Evolutionary conservation across 2,888 invertebrate genomes (phyloP).

Genomic region (Oligia latruncula): DNA sequence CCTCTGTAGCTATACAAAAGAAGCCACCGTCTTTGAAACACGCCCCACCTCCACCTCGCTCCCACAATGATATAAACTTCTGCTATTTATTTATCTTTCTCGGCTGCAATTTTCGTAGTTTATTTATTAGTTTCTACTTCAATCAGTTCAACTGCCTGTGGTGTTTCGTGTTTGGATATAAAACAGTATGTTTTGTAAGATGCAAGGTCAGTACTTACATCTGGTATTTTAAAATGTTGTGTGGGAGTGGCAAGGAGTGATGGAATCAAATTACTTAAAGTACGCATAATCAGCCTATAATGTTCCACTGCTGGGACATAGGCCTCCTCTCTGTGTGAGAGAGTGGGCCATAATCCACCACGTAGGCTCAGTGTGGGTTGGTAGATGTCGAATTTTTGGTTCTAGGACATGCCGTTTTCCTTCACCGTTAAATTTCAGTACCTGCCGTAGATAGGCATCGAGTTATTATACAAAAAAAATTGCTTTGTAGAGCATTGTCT

Average conservation of each 20-base stretch:
- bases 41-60: not conserved
- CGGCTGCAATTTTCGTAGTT: conserved; percentile 35
- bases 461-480: not conserved
- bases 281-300: no score
- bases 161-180: conserved; percentile 27
- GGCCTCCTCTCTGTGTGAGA: not conserved
- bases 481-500: not conserved
- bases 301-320: not conserved
- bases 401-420: not conserved
- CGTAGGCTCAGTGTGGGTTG: not conserved
- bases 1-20: not conserved
- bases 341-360: not conserved
- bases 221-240: conserved; percentile 4
- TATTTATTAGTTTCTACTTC: conserved; percentile 42
- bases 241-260: not conserved
- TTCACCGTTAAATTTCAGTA: not conserved
- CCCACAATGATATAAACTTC: conserved; percentile 30
- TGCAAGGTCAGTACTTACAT: conserved; percentile 4
- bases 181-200: conserved; percentile 27
- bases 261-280: not conserved
- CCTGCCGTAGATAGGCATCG: not conserved
- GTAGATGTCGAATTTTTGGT: not conserved
- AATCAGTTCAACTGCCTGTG: conserved; percentile 25
- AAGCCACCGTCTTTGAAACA: not conserved
- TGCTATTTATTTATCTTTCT: conserved; percentile 38